Conservation (phyloP, 2,888 invertebrate species). For the Athalia circularis region DNA sequence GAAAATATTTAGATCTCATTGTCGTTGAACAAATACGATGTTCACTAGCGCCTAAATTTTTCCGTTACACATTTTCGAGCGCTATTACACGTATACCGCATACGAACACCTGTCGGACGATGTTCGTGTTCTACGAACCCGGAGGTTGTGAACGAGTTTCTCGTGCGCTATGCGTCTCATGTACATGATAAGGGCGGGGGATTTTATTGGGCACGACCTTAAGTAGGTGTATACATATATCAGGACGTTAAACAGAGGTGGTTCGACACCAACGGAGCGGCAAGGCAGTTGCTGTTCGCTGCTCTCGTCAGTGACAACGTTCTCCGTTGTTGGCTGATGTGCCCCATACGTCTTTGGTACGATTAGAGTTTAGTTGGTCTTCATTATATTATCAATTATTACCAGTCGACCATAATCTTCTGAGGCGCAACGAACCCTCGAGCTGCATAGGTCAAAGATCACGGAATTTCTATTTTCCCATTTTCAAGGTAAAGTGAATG, state of each 20-base stretch:
- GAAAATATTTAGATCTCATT: not conserved
- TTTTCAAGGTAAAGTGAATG: conserved; percentile 11
- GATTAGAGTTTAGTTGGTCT: not conserved
- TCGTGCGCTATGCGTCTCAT: not conserved
- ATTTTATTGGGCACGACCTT: not conserved
- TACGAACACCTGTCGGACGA: not conserved
- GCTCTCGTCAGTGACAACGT: conserved; percentile 22
- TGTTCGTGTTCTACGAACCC: not conserved
- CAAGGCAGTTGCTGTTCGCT: conserved; percentile 18
- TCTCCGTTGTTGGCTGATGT: not conserved
- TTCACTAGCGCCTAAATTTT: not conserved
- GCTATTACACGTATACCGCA: not conserved
- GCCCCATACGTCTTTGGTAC: not conserved
- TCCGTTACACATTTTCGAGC: not conserved
- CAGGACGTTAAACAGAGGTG: conserved; percentile 34
- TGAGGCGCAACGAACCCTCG: not conserved
- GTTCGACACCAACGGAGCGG: conserved; percentile 22
- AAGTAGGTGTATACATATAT: not conserved
- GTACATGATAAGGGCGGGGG: conserved; percentile 2
- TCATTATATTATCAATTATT: not conserved
- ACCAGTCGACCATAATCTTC: not conserved
- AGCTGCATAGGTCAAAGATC: not conserved
- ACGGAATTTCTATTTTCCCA: not conserved
- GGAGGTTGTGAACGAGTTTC: conserved; percentile 13
- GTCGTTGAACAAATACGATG: not conserved